Base-by-base conservation (phyloP, 1,140 invertebrate genomes). In the Mercenaria mercenaria region DNA sequence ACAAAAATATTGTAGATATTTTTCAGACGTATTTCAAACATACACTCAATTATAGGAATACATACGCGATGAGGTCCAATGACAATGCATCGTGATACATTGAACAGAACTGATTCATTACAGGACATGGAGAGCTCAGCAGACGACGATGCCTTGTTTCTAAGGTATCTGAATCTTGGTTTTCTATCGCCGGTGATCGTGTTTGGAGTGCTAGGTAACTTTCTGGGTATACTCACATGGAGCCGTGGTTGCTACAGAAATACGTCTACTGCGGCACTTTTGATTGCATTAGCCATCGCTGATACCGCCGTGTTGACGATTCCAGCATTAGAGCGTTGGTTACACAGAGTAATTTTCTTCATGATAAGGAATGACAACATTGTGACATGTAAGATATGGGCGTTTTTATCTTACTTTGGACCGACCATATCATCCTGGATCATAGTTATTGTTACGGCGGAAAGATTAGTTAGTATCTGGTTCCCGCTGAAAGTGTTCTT, bases 401-500 rank as follows among this genome's bases (percentile, higher is more conserved):
- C 69, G 3, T 87, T 77, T 77, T 26, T 56, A 1, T 79, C 72
- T 18, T 87, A 87, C 32, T 87, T 87, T 64, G 85, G 43, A 3
- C 85, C 85, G 0, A 47, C 72, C 34, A 15, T 47, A n/a, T 79
- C 72, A 23, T 87, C 85, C 15, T 87, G 85, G 85, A 87, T 87
- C 15, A 72, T 87, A 4, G 85, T 87, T n/a, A 39, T 87, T 26
- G 85, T 87, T 8, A 87, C 85, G 1, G 72, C 76, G n/a, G 85
- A 87, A 50, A 23, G 85, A 64, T 87, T 87, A 20, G 74, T 87
- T 20, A 87, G 85, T 37, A 87, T 87, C 0, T 87, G 85, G 85
- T 87, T 87, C 39, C 85, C 85, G 52, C 56, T 87, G n/a, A 77
- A 41, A 50, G 85, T 87, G 6, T 23, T 72, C 18, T 67, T 50